Evolutionary conservation across 2,888 invertebrate genomes (phyloP), one percentile per base, ranked within the genome.

Genomic region (Pristionchus fissidentatus): DNA sequence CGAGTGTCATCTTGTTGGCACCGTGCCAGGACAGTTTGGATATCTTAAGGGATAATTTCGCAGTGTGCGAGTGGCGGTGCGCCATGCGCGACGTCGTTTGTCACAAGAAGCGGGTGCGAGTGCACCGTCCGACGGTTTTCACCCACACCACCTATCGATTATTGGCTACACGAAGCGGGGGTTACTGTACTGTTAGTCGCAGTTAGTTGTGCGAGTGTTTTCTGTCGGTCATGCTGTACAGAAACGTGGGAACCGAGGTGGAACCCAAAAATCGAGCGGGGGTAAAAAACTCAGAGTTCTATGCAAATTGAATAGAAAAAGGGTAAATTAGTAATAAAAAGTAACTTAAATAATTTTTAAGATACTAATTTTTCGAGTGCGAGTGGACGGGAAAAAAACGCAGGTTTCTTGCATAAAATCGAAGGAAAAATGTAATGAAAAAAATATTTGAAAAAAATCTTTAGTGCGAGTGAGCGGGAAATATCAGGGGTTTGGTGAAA

Each of bases 81-180:
- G 70, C 70, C 32, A 38, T 19, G 3, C 66, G 41, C 22, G 22
- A 15, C 52, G n/a, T n/a, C 52, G 22, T 41, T 43, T 70, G 70
- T n/a, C n/a, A n/a, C 70, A 62, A 15, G 66, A 29, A 66, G 15
- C 66, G 70, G 26, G 70, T 70, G 70, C 70, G 70, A 70, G 70
- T 70, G 70, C 38, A 38, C 62, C 62, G 62, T 22, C 22, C 7
- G 38, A 0, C 26, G 7, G 38, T 32, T 43, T 41, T 26, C 70
- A 41, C n/a, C n/a, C n/a, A 41, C 62, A 38, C 62, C 62, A 66
- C 38, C 62, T 66, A 66, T 66, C 35, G 62, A 41, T 70, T 70
- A 70, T n/a, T n/a, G n/a, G n/a, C n/a, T n/a, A n/a, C n/a, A n/a
- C n/a, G n/a, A n/a, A n/a, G n/a, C n/a, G n/a, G n/a, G n/a, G n/a